Evolutionary conservation across 2,888 invertebrate genomes (phyloP), one percentile per base, ranked within the genome.

Genomic region (Volucella zonaria): DNA sequence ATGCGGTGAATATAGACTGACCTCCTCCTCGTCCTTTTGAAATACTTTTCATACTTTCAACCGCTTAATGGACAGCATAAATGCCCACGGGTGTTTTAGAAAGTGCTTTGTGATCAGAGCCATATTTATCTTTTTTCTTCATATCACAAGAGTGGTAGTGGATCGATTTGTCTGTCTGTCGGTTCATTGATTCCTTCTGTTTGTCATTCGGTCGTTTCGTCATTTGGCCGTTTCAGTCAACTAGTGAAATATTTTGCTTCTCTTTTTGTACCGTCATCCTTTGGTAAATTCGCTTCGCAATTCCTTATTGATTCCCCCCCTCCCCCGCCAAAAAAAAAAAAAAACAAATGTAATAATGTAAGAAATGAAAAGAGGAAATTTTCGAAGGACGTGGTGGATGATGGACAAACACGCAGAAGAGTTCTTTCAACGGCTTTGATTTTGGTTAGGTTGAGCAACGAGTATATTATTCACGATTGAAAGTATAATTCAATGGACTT

Each of bases 41-140:
- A 14, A 56, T 74, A 52, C 70, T 75, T 76, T 70, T 70, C 59
- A 71, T 70, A 59, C 74, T 75, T 75, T 76, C 61, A 83, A 71
- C 79, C 70, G 79, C 79, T 79, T 83, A 83, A 79, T 83, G 79
- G 79, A 83, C 75, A 71, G 42, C 70, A 79, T 67, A 73, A 79
- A 73, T 79, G 73, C 73, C 79, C 66, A 73, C 54, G 79, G 73
- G 79, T 67, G 73, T 66, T 79, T 71, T 54, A 54, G 67, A 67
- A 67, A 79, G 79, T 73, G 59, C 73, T 73, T 66, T 73, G 58
- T 66, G 73, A 73, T 79, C 79, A 73, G 45, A 79, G 58, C 66
- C 52, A 79, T 79, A 79, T 73, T 79, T 79, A 66, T 31, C 6
- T 31, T 31, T 31, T 31, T 31, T 31, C 6, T 31, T 78, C 56